Percentiles rank a stretch among this genome's conserved stretches.
These are phyloP conservation scores for Tamandua tetradactyla DNA, from an alignment of 2,797 vertebrate genomes.

Conservation along the genomic window DNA sequence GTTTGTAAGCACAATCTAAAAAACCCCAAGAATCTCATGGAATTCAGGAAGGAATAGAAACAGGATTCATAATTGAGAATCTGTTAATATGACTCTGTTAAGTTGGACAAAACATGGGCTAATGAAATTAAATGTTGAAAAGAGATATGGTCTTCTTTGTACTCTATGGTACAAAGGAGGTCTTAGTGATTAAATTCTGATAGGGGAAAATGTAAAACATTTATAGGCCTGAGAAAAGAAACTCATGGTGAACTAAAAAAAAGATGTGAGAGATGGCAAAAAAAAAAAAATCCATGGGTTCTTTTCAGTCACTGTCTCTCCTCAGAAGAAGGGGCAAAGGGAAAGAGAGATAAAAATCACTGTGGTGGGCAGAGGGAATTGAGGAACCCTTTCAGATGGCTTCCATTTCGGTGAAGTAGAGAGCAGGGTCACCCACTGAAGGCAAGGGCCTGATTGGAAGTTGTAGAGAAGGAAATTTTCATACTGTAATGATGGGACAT, in stretches of 20 bases:
- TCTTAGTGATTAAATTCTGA: neutral
- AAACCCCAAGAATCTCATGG: neutral
- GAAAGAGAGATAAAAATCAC: neutral
- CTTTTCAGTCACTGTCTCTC: neutral
- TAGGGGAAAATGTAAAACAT: neutral
- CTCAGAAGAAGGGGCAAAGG: neutral
- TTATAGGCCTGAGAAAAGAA: neutral
- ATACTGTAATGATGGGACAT: neutral
- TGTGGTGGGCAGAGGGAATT: neutral
- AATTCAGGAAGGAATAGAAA: neutral
- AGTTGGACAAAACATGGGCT: neutral
- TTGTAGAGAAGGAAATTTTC: neutral
- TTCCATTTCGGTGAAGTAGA: neutral
- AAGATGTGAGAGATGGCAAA: no score
- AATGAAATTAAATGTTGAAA: neutral
- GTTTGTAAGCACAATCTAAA: neutral
- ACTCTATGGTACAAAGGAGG: neutral
- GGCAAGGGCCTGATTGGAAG: neutral
- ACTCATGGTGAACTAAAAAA: neutral
- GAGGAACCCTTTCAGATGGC: neutral
- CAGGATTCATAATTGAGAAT: neutral
- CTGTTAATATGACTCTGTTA: neutral
- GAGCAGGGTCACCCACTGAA: neutral
- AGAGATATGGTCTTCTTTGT: neutral
- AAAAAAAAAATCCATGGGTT: neutral